phyloP scores from a whole-genome alignment of 2,113 vertebrate species.

The Oceanodroma tethys region DNA sequence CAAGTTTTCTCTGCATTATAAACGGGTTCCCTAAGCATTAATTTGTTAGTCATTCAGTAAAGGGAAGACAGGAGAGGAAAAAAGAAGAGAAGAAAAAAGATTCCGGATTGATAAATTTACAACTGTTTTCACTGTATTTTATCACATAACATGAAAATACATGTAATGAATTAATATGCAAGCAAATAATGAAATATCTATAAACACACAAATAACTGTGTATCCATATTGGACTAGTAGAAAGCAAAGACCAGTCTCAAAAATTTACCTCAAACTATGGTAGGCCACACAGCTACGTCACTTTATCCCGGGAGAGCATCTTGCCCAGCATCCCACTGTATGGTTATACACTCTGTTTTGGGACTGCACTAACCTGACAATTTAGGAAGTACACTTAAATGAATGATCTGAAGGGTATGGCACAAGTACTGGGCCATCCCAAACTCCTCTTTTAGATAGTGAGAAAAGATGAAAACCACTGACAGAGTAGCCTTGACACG shows the following conservation, averaged over 20 bases:
- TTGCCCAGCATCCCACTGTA: neutral
- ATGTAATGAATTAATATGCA: neutral
- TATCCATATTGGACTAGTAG: neutral
- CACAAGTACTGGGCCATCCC: neutral
- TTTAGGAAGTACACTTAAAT: neutral
- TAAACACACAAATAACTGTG: neutral
- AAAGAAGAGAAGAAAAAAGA: neutral
- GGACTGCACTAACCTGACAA: neutral
- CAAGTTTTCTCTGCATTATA: neutral
- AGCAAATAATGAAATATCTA: neutral
- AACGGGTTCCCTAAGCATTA: neutral
- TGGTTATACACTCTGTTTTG: neutral
- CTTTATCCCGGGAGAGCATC: neutral
- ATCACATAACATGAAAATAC: neutral
- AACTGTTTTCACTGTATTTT: neutral
- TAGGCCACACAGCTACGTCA: neutral
- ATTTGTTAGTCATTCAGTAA: neutral
- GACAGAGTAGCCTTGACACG: neutral
- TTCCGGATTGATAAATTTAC: neutral
- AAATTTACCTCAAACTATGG: accelerated
- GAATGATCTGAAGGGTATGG: neutral
- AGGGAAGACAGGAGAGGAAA: neutral
- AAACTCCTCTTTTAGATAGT: neutral
- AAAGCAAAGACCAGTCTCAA: neutral
- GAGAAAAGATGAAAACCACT: neutral